These are phyloP conservation scores for Epinephelus moara DNA, from an alignment of 2,113 vertebrate genomes.

Conservation along the genomic window DNA sequence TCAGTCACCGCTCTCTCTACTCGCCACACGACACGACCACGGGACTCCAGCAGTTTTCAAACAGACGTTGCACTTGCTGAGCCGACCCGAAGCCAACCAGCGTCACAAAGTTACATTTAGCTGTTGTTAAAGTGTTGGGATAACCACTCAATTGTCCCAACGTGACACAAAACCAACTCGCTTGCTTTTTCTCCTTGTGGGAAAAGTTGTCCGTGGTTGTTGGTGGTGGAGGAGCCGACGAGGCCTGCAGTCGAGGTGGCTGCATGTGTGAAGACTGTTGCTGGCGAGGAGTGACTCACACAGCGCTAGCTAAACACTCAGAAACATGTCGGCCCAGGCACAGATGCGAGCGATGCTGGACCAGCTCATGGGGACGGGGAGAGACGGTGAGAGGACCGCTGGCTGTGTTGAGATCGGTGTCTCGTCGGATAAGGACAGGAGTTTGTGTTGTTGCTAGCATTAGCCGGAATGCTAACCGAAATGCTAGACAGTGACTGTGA, in stretches of 20 bases:
- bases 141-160: background rate
- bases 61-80: conserved; percentile 65
- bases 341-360: conserved; percentile 99
- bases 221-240: conserved; percentile 33
- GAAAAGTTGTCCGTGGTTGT: conserved; percentile 61
- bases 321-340: conserved; percentile 96
- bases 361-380: conserved; percentile 97
- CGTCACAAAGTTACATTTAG: conserved; percentile 54
- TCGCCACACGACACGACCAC: conserved; percentile 41
- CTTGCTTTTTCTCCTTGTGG: conserved; percentile 20
- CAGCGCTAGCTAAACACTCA: conserved; percentile 14
- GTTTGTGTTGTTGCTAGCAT: conserved; percentile 44
- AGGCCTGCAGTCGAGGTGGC: conserved; percentile 68
- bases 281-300: conserved; percentile 57
- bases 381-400: conserved; percentile 93
- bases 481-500: conserved; percentile 34
- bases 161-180: background rate
- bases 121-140: conserved; percentile 21
- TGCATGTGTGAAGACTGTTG: conserved; percentile 70
- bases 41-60: conserved; percentile 64
- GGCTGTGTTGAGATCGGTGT: no score
- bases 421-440: background rate
- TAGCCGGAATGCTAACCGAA: conserved; percentile 53
- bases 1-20: conserved; percentile 40
- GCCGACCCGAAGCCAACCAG: conserved; percentile 40